Conservation (phyloP, 2,797 vertebrate genomes). For the Hapalemur alaotrensis region DNA sequence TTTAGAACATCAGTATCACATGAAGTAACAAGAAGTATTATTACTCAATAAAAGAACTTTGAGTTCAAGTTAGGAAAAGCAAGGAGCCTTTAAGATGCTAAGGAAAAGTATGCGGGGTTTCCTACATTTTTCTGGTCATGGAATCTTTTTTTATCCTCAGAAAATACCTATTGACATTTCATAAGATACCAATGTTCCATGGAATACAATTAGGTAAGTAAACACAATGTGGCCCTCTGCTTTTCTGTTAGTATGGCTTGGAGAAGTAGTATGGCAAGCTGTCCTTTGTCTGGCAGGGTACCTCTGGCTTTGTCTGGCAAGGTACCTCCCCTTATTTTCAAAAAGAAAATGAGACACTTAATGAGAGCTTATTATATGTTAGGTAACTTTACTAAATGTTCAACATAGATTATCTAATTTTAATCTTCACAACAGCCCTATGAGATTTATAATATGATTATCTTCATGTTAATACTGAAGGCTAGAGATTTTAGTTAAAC, state of each 20-base stretch:
- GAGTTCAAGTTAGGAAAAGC: constrained; percentile 31
- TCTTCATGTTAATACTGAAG: not conserved
- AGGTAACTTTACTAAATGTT: not conserved
- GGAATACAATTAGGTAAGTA: not conserved
- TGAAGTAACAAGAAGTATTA: not conserved
- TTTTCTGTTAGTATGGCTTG: constrained; percentile 36
- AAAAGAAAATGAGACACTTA: not conserved
- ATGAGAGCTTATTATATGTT: not conserved
- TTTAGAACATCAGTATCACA: not conserved
- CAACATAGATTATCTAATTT: not conserved
- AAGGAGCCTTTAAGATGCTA: not conserved
- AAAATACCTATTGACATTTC: not conserved
- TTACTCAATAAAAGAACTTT: not conserved
- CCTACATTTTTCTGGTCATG: not conserved
- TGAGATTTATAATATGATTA: not conserved
- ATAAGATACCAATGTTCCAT: not conserved
- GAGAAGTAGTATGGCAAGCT: not conserved
- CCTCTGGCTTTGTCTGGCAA: not conserved
- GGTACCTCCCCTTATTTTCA: not conserved
- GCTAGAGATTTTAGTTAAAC: not conserved
- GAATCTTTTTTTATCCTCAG: not conserved
- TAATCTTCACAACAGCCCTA: not conserved
- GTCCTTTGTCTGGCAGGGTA: not conserved
- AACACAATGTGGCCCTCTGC: not conserved
- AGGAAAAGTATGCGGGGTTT: not conserved